These are phyloP conservation scores for Liasis olivaceus DNA, from an alignment of 2,797 vertebrate genomes.

Conservation along the genomic window DNA sequence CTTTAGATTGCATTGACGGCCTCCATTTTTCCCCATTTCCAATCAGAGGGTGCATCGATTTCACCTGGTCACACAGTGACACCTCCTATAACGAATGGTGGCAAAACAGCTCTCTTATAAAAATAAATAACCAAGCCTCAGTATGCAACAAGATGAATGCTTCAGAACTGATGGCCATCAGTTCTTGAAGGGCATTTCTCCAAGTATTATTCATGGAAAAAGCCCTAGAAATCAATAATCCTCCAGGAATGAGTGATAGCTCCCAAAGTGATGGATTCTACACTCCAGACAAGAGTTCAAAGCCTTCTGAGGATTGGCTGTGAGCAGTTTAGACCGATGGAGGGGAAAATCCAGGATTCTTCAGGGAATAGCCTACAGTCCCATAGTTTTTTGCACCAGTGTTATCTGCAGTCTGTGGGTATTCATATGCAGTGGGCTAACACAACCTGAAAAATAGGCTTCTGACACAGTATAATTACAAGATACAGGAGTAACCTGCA, in stretches of 20 bases:
- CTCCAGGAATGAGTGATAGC: constrained; percentile 6
- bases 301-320: neutral
- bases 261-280: neutral
- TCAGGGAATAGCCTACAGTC: neutral
- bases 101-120: constrained; percentile 27
- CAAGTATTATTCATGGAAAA: constrained; percentile 15
- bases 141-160: constrained; percentile 29
- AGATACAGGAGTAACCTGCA: neutral
- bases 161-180: constrained; percentile 25
- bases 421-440: neutral
- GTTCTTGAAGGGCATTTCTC: constrained; percentile 29
- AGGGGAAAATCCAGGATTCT: neutral
- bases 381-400: neutral
- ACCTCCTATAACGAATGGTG: constrained; percentile 44
- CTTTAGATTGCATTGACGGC: constrained; percentile 36
- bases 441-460: neutral
- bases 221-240: constrained; percentile 28
- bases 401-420: neutral
- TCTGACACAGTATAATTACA: neutral
- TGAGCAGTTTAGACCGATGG: neutral
- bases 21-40: constrained; percentile 32
- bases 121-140: constrained; percentile 42
- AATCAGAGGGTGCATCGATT: constrained; percentile 60
- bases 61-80: constrained; percentile 29
- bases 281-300: neutral